Conservation (phyloP, 2,797 vertebrate genomes). For the Cuniculus paca region DNA sequence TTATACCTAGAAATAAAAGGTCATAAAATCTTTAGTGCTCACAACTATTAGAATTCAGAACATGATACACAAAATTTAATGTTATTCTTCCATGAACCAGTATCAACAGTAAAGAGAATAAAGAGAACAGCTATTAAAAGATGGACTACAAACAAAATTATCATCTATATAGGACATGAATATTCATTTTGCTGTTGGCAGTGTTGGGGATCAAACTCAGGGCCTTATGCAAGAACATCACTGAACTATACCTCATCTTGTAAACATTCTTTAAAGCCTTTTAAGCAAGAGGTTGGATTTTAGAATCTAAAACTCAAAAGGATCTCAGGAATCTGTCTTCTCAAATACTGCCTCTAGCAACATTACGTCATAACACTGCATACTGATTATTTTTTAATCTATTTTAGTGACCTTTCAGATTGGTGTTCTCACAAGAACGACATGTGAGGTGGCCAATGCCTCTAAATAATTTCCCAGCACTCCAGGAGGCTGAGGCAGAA, state of each 20-base stretch:
- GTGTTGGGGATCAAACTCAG: not conserved
- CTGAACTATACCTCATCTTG: not conserved
- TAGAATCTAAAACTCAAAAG: slow-evolving; percentile 44
- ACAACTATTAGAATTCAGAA: slow-evolving; percentile 44
- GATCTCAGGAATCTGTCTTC: slow-evolving; percentile 22
- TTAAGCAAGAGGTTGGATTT: slow-evolving; percentile 58
- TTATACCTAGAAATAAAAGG: slow-evolving; percentile 91
- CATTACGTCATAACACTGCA: not conserved
- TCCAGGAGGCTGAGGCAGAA: not conserved
- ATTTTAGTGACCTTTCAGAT: slow-evolving; percentile 59
- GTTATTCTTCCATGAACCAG: slow-evolving; percentile 31
- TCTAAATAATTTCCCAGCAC: not conserved
- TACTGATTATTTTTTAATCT: slow-evolving; percentile 23
- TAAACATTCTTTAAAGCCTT: not conserved
- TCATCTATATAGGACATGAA: slow-evolving; percentile 5
- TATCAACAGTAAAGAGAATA: slow-evolving; percentile 35
- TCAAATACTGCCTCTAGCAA: not conserved
- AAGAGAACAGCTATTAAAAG: slow-evolving; percentile 34
- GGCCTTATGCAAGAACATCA: not conserved
- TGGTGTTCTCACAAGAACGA: not conserved
- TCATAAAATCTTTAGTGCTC: slow-evolving; percentile 59
- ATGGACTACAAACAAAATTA: slow-evolving; percentile 43
- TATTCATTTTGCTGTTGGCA: not conserved
- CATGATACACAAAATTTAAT: slow-evolving; percentile 26
- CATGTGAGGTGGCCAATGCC: not conserved